Percentiles rank a stretch among this genome's conserved stretches.
Evolutionary conservation across 2,888 invertebrate species (phyloP).

Genomic region (Plebejus melissa): DNA sequence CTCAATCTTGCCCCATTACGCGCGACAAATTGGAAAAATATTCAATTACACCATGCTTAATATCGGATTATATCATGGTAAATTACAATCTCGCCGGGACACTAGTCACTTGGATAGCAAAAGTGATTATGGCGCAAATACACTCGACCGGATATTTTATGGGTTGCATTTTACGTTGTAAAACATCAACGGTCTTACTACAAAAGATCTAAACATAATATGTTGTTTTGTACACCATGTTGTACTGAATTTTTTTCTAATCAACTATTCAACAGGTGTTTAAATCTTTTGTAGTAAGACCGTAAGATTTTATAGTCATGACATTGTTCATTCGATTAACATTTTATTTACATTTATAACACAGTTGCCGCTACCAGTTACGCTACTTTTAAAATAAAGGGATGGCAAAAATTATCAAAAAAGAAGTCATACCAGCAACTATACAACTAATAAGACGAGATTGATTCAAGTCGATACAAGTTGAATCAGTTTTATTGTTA

Average conservation of each 20-base stretch:
- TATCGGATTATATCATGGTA: slow-evolving; percentile 77
- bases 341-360: not conserved
- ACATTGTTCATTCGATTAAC: not conserved
- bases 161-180: not conserved
- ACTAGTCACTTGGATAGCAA: slow-evolving; percentile 44
- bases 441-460: slow-evolving; percentile 8
- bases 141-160: slow-evolving; percentile 16
- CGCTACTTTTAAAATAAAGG: no score
- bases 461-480: slow-evolving; percentile 10
- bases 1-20: slow-evolving; percentile 79
- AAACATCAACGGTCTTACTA: not conserved
- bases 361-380: no score
- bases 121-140: slow-evolving; percentile 45
- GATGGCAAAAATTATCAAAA: not conserved
- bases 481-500: slow-evolving; percentile 10
- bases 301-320: not conserved
- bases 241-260: no score
- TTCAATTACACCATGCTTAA: slow-evolving; percentile 77
- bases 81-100: slow-evolving; percentile 68
- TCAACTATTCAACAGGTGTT: no score
- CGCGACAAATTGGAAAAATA: slow-evolving; percentile 79
- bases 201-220: no score
- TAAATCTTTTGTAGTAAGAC: no score
- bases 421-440: not conserved
- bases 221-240: no score